These are phyloP conservation scores for Zoanthus sansibaricus DNA, from an alignment of 92 coral and sea anemone species.

Conservation along the genomic window DNA sequence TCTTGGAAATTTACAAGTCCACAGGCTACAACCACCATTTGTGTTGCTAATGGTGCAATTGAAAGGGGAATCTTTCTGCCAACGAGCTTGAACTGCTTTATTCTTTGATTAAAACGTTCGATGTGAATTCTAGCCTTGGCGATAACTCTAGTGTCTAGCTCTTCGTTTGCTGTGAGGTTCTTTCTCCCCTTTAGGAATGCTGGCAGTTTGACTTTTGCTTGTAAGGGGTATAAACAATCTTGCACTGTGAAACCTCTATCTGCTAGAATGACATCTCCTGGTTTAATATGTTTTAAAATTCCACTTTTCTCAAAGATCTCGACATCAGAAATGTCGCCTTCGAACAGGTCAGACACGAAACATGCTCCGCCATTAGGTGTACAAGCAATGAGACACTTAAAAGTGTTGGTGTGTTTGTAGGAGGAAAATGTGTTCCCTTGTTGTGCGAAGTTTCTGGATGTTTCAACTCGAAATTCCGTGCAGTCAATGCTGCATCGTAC, in stretches of 20 bases:
- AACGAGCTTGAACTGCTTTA: slow-evolving; percentile 61
- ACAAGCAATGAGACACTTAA: slow-evolving; percentile 73
- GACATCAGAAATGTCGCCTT: slow-evolving; percentile 65
- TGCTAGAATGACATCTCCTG: neutral
- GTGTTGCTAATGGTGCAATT: slow-evolving; percentile 76
- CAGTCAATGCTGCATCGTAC: neutral
- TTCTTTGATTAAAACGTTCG: slow-evolving; percentile 63
- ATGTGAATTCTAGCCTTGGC: slow-evolving; percentile 69
- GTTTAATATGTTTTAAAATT: slow-evolving; percentile 57
- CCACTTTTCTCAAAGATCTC: slow-evolving; percentile 67
- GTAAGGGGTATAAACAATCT: no score
- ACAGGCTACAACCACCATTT: neutral
- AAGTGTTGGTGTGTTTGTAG: slow-evolving; percentile 79
- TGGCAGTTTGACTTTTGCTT: no score
- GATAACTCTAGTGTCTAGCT: neutral
- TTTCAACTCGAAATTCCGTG: neutral
- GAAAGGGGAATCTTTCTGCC: slow-evolving; percentile 59
- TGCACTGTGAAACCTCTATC: no score
- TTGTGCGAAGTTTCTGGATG: neutral
- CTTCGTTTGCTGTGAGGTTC: no score
- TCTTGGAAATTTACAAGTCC: no score
- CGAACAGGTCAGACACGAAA: slow-evolving; percentile 64
- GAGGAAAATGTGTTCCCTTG: slow-evolving; percentile 11
- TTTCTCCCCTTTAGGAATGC: no score
- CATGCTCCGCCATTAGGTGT: slow-evolving; percentile 71